phyloP scores from a whole-genome alignment of 2,797 vertebrate genomes.

The Dromococcyx pavoninus region DNA sequence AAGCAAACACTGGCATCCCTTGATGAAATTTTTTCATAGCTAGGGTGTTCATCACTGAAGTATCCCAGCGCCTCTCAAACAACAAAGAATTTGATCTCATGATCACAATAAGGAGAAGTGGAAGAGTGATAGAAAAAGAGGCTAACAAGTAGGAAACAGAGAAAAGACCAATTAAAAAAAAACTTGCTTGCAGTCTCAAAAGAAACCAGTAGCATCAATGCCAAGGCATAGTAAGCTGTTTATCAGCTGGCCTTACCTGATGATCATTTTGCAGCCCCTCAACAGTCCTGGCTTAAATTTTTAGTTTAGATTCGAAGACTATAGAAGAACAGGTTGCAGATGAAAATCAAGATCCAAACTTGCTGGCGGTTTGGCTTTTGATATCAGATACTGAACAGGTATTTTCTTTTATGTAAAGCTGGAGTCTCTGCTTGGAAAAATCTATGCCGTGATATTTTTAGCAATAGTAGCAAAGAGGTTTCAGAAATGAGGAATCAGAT shows the following conservation, averaged over 20 bases:
- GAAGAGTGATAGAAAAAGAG: background rate
- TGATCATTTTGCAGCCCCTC: background rate
- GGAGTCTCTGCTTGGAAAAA: background rate
- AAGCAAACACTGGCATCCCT: background rate
- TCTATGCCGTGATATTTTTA: background rate
- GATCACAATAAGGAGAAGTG: background rate
- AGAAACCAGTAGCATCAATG: background rate
- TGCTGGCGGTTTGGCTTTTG: background rate
- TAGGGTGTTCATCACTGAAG: background rate
- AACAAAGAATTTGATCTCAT: background rate
- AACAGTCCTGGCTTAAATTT: background rate
- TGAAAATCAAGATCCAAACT: background rate
- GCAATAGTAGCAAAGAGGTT: background rate
- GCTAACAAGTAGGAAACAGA: background rate
- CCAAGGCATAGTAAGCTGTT: background rate
- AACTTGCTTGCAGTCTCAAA: background rate
- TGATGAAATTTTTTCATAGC: background rate
- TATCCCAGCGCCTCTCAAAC: background rate
- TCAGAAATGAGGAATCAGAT: background rate
- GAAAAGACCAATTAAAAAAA: background rate
- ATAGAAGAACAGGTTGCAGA: background rate
- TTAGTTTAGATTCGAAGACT: background rate
- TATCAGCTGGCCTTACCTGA: background rate
- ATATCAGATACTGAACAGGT: background rate
- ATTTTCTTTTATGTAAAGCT: background rate